Evolutionary conservation across 1,140 invertebrate genomes (phyloP), one percentile per base, ranked within the genome.

Genomic region (Camponotus vicinus): DNA sequence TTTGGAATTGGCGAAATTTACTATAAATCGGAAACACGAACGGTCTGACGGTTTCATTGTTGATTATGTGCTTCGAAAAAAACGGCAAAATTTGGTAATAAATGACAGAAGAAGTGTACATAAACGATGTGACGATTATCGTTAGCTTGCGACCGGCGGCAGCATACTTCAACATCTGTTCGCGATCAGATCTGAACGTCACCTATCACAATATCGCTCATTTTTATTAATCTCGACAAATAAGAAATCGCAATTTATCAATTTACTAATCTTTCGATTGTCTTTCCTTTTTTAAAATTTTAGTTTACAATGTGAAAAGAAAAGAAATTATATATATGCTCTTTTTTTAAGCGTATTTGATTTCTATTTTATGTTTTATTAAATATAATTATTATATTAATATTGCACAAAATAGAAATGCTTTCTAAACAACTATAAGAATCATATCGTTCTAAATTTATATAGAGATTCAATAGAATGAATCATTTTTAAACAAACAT

Each of bases 21-120:
- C 66, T 85, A 13, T 87, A 86, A 42, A 18, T 63, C 1, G 89
- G 89, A 83, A 91, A 93, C 1, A 90, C 85, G 1, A 91, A 6
- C 1, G 82, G 77, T 27, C 59, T 86, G 49, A 86, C 45, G 4
- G 86, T 92, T 27, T 63, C 37, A 67, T 92, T 92, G 40, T 52
- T 45, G 11, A 82, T 8, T 42, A 21, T 82, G 2, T 42, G 42
- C 27, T 85, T 67, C 18, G 76, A 49, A n/a, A 66, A 13, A 0
- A 57, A 73, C 8, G 80, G 45, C 2, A 88, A 8, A n/a, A 88
- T 59, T 18, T 64, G 55, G 18, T 55, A 70, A 64, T 87, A 90
- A 45, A 87, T 88, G 0, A 77, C 5, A 4, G 76, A 86, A 11
- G 85, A 63, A 8, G 55, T 66, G 42, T 89, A 91, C 87, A 92